phyloP scores from a whole-genome alignment of 2,113 vertebrate genomes.

The Sula dactylatra region DNA sequence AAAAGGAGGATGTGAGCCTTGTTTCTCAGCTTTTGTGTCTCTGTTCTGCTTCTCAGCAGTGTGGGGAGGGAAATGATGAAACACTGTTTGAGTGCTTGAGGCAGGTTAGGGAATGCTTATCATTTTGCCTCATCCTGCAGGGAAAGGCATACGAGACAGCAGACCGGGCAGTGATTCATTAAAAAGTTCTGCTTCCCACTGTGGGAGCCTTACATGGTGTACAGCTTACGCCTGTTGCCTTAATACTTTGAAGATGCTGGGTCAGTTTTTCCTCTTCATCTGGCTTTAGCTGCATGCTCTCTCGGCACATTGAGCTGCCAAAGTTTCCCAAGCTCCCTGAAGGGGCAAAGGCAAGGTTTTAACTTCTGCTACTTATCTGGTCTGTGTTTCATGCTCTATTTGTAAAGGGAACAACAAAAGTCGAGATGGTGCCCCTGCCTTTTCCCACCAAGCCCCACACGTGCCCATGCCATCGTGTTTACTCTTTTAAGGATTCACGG shows the following conservation, averaged over 20 bases:
- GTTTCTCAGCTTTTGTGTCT: neutral
- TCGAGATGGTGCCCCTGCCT: neutral
- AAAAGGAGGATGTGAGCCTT: neutral
- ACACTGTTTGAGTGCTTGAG: neutral
- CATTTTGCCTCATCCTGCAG: slow-evolving; percentile 5
- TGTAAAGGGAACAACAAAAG: neutral
- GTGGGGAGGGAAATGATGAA: neutral
- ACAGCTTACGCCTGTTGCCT: neutral
- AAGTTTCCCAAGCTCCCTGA: neutral
- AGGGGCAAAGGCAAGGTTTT: neutral
- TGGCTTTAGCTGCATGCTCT: neutral
- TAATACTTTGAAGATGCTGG: slow-evolving; percentile 38
- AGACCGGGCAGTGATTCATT: neutral
- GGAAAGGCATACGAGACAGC: neutral
- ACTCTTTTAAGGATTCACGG: neutral
- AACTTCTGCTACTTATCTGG: neutral
- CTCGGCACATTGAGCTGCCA: rapidly evolving
- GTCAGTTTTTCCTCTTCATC: slow-evolving; percentile 44
- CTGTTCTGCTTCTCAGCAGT: neutral
- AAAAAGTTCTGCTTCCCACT: neutral
- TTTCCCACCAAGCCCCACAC: neutral
- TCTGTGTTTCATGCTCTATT: neutral
- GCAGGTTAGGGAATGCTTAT: slow-evolving; percentile 7
- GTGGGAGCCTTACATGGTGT: slow-evolving; percentile 35
- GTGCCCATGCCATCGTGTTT: neutral